Evolutionary conservation across 2,113 vertebrate species (phyloP).

Genomic region (Lamprotornis superbus): DNA sequence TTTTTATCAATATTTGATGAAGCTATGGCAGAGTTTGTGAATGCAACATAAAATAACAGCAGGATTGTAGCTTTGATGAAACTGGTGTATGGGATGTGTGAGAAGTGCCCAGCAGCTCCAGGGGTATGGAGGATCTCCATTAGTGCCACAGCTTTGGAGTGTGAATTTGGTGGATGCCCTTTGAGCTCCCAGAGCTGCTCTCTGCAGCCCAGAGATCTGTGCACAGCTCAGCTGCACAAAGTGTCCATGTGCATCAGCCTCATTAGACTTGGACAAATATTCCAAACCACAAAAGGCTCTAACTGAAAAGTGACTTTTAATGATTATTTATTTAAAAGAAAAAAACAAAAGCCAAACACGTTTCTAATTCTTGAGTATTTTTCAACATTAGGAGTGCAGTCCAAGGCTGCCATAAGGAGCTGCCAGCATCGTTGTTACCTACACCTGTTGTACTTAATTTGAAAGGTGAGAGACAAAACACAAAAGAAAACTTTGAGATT

Average conservation of each 20-base stretch:
- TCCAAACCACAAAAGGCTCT: not conserved
- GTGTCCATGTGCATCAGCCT: not conserved
- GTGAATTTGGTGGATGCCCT: not conserved
- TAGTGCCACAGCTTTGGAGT: not conserved
- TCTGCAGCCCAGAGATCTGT: not conserved
- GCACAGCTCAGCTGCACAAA: fast-evolving
- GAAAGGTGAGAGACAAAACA: not conserved
- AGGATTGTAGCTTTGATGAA: not conserved
- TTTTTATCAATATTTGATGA: not conserved
- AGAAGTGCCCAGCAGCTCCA: not conserved
- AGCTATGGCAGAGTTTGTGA: not conserved
- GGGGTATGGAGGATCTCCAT: not conserved
- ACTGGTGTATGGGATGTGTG: fast-evolving
- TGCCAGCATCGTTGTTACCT: not conserved
- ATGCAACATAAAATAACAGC: not conserved
- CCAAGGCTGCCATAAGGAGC: not conserved
- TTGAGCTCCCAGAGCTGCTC: not conserved
- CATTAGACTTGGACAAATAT: not conserved
- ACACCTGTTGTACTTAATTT: not conserved
- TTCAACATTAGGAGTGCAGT: fast-evolving
- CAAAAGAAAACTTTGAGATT: not conserved
- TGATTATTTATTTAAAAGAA: not conserved
- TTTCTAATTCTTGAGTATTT: not conserved
- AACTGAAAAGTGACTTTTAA: not conserved
- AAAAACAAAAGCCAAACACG: not conserved